Evolutionary conservation across 2,113 vertebrate species (phyloP), one percentile per base, ranked within the genome.

Genomic region (Chaetops frenatus): DNA sequence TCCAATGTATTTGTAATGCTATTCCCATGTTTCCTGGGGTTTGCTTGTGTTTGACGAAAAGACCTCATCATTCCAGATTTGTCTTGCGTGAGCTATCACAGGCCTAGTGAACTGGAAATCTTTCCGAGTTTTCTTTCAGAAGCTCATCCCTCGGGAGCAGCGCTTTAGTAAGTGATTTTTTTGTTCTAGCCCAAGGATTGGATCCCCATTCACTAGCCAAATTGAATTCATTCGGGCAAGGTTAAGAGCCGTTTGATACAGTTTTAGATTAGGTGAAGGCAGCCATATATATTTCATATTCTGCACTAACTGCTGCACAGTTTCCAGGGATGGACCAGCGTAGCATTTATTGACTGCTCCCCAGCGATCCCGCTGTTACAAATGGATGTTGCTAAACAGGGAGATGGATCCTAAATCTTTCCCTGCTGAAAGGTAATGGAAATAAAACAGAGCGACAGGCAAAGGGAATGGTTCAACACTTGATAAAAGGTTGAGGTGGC

Each of bases 151-250:
- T 77, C 2, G 83, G 92, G 96, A 96, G 85, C 80, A 25, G 33
- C 25, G 22, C 95, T 91, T 92, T 87, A 93, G 90, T 87, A 88
- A 92, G 88, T 92, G 94, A 94, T 97, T 96, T 96, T 93, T 95
- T 90, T 94, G 88, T 95, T 97, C 94, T 94, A 97, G 90, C 94
- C 95, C 94, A 95, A 96, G 92, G 97, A 93, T 96, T 96, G 96
- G 83, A 95, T 96, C 91, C 23, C 51, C 91, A 94, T 87, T 95
- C 88, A 7, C 94, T 94, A 95, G 95, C 96, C 95, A 96, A 96
- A 96, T 91, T 96, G 94, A 97, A 97, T 96, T 96, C 94, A 86
- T 93, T 96, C 80, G 81, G 93, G 96, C 95, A 89, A 88, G 93
- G 95, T 97, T 96, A 95, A 95, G 88, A 97, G 90, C 87, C 79